These are phyloP conservation scores for Diplosoma virens DNA, from an alignment of 23 tunicate species.

Conservation along the genomic window DNA sequence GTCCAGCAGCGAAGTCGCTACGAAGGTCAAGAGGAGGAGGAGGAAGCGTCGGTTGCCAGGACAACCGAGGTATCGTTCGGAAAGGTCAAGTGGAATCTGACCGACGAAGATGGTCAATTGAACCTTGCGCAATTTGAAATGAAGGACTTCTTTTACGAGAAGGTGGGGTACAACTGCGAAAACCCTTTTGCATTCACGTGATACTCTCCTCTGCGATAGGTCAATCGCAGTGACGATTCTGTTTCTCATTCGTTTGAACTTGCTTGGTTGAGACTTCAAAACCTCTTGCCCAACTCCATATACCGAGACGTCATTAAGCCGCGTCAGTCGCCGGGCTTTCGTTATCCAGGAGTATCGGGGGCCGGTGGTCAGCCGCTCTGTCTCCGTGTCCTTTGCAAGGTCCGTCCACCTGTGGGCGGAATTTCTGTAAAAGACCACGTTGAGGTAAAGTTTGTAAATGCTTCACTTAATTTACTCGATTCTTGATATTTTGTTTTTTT, in stretches of 20 bases:
- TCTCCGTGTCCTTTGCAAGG: slow-evolving; percentile 85
- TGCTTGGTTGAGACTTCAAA: slow-evolving; percentile 75
- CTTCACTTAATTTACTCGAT: not conserved
- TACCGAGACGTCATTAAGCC: slow-evolving; percentile 88
- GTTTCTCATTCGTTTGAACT: slow-evolving; percentile 87
- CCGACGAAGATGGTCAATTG: slow-evolving; percentile 90
- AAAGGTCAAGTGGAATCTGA: slow-evolving; percentile 84
- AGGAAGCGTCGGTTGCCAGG: slow-evolving; percentile 76
- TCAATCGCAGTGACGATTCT: slow-evolving; percentile 83
- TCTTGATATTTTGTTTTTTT: not conserved
- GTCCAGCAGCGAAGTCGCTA: slow-evolving; percentile 26
- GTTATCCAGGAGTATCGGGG: slow-evolving; percentile 56
- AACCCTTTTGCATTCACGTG: no score
- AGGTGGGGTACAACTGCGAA: slow-evolving; percentile 22
- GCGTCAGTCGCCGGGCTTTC: slow-evolving; percentile 55
- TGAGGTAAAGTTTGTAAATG: slow-evolving; percentile 43
- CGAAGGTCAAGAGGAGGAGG: slow-evolving; percentile 39
- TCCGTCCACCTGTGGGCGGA: slow-evolving; percentile 95
- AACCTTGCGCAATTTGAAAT: slow-evolving; percentile 91
- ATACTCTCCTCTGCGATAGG: slow-evolving; percentile 26
- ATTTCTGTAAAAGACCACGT: slow-evolving; percentile 95
- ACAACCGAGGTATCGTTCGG: slow-evolving; percentile 84
- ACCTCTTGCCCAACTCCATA: slow-evolving; percentile 81
- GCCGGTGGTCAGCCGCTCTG: slow-evolving; percentile 71
- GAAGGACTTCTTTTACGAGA: slow-evolving; percentile 86